These are phyloP conservation scores for Trissolcus brochymenae DNA, from an alignment of 2,888 invertebrate genomes.

Conservation along the genomic window DNA sequence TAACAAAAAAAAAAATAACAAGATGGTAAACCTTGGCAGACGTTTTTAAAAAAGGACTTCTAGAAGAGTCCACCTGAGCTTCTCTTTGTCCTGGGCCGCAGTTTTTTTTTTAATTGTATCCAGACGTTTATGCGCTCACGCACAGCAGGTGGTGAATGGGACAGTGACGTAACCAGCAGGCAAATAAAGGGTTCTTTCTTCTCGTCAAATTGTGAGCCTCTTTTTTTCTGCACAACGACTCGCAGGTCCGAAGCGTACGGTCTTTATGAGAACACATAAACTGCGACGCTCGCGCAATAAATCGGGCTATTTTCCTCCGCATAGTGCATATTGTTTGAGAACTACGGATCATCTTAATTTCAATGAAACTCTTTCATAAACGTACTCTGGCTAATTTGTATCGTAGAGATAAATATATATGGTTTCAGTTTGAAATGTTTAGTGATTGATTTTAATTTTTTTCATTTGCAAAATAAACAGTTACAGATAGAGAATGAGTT, in stretches of 20 bases:
- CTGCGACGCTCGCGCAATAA: conserved; percentile 8
- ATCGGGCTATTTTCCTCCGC: conserved; percentile 17
- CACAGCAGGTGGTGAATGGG: conserved; percentile 56
- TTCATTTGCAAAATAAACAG: no score
- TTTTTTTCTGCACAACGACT: conserved; percentile 8
- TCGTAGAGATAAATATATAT: no score
- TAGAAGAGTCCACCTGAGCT: conserved; percentile 40
- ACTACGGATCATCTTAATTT: neutral
- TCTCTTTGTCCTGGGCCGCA: conserved; percentile 36
- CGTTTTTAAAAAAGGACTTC: conserved; percentile 9
- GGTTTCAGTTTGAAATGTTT: no score
- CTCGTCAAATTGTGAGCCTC: conserved; percentile 23
- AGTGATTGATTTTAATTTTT: no score
- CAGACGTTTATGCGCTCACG: conserved; percentile 45
- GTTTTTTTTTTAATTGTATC: conserved; percentile 47
- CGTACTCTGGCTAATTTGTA: no score
- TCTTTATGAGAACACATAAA: neutral
- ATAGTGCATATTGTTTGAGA: conserved; percentile 22
- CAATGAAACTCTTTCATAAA: no score
- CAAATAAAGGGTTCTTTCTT: conserved; percentile 53
- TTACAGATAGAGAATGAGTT: no score
- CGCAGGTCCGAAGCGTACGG: neutral
- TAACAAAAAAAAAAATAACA: no score
- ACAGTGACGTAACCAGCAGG: conserved; percentile 51
- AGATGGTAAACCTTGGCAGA: no score